Conservation (phyloP, 2,797 vertebrate species). For the Cercopithecus neglectus region DNA sequence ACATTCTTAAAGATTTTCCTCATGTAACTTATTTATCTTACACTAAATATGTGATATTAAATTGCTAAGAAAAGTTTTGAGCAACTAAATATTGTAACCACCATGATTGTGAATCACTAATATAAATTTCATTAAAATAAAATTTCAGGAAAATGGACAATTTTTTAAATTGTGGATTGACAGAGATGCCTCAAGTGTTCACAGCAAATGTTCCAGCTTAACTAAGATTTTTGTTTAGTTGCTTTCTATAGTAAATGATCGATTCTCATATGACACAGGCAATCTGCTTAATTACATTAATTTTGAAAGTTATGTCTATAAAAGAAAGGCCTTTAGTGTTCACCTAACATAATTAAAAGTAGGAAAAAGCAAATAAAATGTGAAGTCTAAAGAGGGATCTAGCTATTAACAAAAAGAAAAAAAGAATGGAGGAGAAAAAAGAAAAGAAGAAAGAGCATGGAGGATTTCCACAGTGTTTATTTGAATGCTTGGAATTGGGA, state of each 20-base stretch:
- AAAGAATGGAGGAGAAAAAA: neutral
- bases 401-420: slow-evolving; percentile 39
- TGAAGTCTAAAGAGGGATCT: neutral
- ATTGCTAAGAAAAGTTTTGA: neutral
- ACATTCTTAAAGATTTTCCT: neutral
- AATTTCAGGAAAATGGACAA: neutral
- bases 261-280: neutral
- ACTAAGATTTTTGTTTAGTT: neutral
- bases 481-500: slow-evolving; percentile 63
- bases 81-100: neutral
- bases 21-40: neutral
- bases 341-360: neutral
- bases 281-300: neutral
- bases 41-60: neutral
- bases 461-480: slow-evolving; percentile 63
- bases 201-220: neutral
- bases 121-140: neutral
- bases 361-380: neutral
- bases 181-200: neutral
- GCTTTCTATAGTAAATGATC: neutral
- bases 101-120: neutral
- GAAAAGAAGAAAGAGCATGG: neutral
- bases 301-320: neutral
- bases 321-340: neutral
- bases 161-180: neutral